Evolutionary conservation across 2,888 invertebrate genomes (phyloP).

Genomic region (Podabrus alpinus): DNA sequence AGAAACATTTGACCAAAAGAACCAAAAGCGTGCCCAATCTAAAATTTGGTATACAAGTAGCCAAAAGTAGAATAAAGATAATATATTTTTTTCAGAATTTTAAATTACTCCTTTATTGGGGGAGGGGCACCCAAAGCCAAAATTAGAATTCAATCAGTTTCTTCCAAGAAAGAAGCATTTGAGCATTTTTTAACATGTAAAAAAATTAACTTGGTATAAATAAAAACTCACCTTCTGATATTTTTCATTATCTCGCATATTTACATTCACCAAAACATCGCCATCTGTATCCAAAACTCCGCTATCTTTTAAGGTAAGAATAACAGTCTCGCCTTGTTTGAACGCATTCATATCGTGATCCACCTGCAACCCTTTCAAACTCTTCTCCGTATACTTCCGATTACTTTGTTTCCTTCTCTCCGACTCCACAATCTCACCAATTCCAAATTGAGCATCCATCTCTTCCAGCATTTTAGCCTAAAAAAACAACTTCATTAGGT

Average conservation of each 20-base stretch:
- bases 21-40: too few relatives aligned
- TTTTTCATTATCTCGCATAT: constrained; percentile 82
- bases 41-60: too few relatives aligned
- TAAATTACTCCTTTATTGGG: too few relatives aligned
- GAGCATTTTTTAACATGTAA: background rate
- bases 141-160: too few relatives aligned
- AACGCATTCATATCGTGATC: constrained; percentile 76
- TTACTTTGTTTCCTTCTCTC: constrained; percentile 66
- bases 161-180: too few relatives aligned
- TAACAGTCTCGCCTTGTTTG: constrained; percentile 80
- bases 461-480: constrained; percentile 93
- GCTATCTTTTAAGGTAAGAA: constrained; percentile 93
- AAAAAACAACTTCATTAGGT: constrained; percentile 15
- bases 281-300: constrained; percentile 83
- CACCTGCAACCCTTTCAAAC: constrained; percentile 82
- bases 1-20: too few relatives aligned
- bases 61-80: too few relatives aligned
- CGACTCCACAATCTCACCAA: constrained; percentile 81
- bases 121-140: too few relatives aligned
- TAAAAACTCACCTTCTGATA: constrained; percentile 73
- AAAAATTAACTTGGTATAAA: too few relatives aligned
- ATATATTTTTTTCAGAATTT: too few relatives aligned
- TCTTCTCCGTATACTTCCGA: constrained; percentile 68
- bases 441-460: constrained; percentile 93
- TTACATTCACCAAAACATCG: constrained; percentile 91